A percentile compares a stretch with the other conserved stretches of the same genome.
Evolutionary conservation across 2,888 invertebrate species (phyloP).

Genomic region (Macroteleia sp.): DNA sequence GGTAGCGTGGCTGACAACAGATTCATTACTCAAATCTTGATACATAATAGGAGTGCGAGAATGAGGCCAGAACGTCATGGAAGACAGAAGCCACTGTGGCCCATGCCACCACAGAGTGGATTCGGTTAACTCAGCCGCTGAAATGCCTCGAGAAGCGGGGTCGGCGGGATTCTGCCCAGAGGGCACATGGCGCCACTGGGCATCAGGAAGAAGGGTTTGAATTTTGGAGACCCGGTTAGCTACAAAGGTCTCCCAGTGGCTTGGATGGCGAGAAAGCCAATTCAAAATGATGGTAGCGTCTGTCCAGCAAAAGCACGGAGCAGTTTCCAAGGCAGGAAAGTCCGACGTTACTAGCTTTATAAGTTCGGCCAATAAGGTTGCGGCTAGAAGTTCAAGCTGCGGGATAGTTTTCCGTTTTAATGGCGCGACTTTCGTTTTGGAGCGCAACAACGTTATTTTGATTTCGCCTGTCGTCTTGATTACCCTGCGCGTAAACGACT

Average conservation of each 20-base stretch:
- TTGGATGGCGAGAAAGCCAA: neutral
- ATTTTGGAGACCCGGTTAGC: conserved; percentile 6
- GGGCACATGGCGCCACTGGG: conserved; percentile 11
- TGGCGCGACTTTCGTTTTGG: conserved; percentile 20
- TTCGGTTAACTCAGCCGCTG: neutral
- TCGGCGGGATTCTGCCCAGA: conserved; percentile 19
- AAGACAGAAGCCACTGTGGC: neutral
- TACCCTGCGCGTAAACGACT: neutral
- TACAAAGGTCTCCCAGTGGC: neutral
- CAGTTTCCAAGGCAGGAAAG: neutral
- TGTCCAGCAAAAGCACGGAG: conserved; percentile 2
- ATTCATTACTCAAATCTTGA: neutral
- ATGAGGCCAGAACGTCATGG: neutral
- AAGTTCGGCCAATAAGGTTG: too few species aligned
- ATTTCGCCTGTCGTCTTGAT: neutral
- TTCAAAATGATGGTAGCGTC: conserved; percentile 20
- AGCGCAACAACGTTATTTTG: neutral
- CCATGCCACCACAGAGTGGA: conserved; percentile 8
- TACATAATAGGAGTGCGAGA: neutral
- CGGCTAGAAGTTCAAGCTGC: conserved; percentile 5
- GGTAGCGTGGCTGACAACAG: neutral
- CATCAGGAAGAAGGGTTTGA: conserved; percentile 1
- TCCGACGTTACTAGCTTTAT: neutral
- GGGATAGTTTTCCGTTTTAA: conserved; percentile 1
- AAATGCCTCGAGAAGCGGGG: conserved; percentile 1